Conservation (phyloP, 2,797 vertebrate genomes). For the Alca torda region DNA sequence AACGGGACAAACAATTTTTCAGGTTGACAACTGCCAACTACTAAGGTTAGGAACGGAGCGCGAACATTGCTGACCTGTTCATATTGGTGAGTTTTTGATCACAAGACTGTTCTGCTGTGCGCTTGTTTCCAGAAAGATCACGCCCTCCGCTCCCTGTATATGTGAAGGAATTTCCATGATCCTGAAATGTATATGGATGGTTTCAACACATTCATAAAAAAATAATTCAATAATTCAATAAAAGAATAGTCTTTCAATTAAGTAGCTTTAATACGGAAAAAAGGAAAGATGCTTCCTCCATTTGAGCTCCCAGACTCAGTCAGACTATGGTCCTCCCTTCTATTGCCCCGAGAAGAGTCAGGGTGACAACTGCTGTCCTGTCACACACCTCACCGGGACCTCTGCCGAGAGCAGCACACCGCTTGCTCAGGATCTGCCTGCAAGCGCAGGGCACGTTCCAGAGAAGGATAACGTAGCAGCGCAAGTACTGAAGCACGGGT, state of each 20-base stretch:
- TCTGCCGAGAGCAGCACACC: neutral
- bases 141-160: conserved; percentile 96
- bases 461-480: no score
- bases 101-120: conserved; percentile 95
- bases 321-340: neutral
- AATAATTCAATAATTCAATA: neutral
- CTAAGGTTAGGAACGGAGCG: rapidly evolving
- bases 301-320: neutral
- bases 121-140: conserved; percentile 96
- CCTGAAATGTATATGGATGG: conserved; percentile 71
- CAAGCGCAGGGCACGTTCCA: neutral
- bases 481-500: no score
- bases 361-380: neutral
- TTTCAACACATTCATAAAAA: neutral
- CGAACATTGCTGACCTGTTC: conserved; percentile 83
- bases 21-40: neutral
- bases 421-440: neutral
- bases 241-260: neutral
- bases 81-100: conserved; percentile 98
- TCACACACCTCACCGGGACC: neutral
- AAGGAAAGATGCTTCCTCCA: neutral
- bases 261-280: neutral
- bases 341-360: neutral
- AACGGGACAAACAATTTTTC: neutral
- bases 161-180: conserved; percentile 95